Evolutionary conservation across 2,888 invertebrate species (phyloP).

Genomic region (Bedellia somnulentella): DNA sequence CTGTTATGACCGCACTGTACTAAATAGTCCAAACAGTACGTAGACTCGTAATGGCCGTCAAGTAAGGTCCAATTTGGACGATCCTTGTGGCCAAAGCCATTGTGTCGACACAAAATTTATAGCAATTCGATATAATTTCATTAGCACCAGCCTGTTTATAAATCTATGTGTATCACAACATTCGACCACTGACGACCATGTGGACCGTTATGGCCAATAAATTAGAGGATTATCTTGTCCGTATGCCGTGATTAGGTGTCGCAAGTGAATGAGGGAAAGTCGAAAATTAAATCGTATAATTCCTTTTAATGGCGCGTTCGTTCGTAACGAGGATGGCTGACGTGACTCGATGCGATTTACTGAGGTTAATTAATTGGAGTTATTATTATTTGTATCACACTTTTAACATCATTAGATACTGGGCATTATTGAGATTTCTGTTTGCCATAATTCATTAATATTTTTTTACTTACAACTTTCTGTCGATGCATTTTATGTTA

Average conservation of each 20-base stretch:
- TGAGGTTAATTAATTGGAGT: too few relatives aligned
- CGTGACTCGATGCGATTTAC: too few relatives aligned
- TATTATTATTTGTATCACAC: too few relatives aligned
- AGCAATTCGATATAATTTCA: slow-evolving; percentile 51
- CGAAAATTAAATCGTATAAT: slow-evolving; percentile 50
- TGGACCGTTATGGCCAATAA: slow-evolving; percentile 35
- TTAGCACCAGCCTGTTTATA: slow-evolving; percentile 42
- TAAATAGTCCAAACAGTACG: slow-evolving; percentile 43
- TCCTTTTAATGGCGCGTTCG: slow-evolving; percentile 36
- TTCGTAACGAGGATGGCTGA: too few relatives aligned
- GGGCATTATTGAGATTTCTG: too few relatives aligned
- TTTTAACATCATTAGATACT: too few relatives aligned
- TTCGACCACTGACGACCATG: slow-evolving; percentile 42
- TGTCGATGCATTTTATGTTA: too few relatives aligned
- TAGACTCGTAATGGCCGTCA: too few relatives aligned
- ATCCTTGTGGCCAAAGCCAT: slow-evolving; percentile 30
- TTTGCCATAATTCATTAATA: too few relatives aligned
- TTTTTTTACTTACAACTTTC: too few relatives aligned
- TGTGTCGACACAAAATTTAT: slow-evolving; percentile 37
- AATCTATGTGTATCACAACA: slow-evolving; percentile 23
- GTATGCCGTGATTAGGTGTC: slow-evolving; percentile 44
- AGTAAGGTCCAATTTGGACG: slow-evolving; percentile 11
- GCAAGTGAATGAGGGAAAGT: slow-evolving; percentile 43
- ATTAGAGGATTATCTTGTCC: slow-evolving; percentile 55
- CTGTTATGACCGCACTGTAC: slow-evolving; percentile 23